Conservation (phyloP, 1,140 invertebrate genomes). For the Oncopeltus fasciatus region DNA sequence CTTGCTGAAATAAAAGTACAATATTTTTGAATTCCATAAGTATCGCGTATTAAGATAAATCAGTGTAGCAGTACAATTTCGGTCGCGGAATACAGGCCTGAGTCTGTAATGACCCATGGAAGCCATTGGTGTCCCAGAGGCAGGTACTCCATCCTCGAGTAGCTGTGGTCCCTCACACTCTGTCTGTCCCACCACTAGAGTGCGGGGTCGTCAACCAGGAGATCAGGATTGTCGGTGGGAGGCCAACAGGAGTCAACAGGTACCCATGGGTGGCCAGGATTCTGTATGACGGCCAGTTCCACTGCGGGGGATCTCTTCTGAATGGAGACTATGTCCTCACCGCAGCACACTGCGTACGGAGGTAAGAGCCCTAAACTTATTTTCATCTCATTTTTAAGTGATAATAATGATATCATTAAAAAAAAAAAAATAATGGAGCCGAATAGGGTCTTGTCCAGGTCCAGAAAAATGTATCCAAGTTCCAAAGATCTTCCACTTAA, state of each 20-base stretch:
- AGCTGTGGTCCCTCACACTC: neutral
- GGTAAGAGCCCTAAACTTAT: constrained; percentile 36
- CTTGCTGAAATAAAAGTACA: neutral
- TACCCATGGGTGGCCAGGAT: constrained; percentile 77
- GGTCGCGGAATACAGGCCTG: neutral
- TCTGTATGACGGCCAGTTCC: constrained; percentile 73
- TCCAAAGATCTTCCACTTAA: no score
- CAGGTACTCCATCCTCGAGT: neutral
- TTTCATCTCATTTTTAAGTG: no score
- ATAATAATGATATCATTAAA: no score
- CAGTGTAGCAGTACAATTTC: neutral
- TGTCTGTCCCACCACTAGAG: constrained; percentile 28
- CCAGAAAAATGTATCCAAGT: no score
- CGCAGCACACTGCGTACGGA: constrained; percentile 49
- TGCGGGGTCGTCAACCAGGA: constrained; percentile 57
- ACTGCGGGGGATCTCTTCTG: constrained; percentile 74
- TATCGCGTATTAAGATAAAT: neutral
- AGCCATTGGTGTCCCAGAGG: neutral
- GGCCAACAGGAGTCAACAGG: constrained; percentile 58
- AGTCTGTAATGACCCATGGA: neutral
- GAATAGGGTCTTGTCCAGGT: no score
- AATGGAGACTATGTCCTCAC: constrained; percentile 53
- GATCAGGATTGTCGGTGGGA: constrained; percentile 54
- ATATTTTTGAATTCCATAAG: neutral
- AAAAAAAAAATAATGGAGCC: no score